Percentiles rank a stretch among this genome's conserved stretches.
Conservation (phyloP, 2,888 invertebrate genomes). For the Cheilosia grossa region DNA sequence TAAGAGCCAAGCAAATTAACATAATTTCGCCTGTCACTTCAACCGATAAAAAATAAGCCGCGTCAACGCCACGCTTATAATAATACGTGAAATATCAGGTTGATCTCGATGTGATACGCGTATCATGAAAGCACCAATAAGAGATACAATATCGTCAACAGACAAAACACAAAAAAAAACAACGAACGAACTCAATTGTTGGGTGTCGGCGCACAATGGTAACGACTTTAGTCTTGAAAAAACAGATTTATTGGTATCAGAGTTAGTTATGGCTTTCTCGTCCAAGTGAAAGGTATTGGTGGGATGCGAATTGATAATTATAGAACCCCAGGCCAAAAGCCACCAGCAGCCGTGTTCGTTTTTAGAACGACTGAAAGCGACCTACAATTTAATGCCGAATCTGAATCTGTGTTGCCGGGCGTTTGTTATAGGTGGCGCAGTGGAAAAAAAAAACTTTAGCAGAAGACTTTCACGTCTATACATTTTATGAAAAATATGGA, state of each 20-base stretch:
- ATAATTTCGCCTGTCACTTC: constrained; percentile 34
- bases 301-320: too few relatives aligned
- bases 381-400: too few relatives aligned
- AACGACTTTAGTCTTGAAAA: constrained; percentile 42
- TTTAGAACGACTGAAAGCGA: too few relatives aligned
- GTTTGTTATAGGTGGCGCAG: too few relatives aligned
- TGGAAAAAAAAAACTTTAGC: too few relatives aligned
- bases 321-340: too few relatives aligned
- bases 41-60: constrained; percentile 6
- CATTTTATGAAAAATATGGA: too few relatives aligned
- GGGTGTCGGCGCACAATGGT: constrained; percentile 26
- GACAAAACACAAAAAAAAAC: constrained; percentile 55
- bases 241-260: constrained; percentile 10
- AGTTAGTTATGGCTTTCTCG: background rate
- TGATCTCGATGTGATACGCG: constrained; percentile 9
- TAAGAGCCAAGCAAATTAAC: background rate
- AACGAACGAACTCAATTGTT: constrained; percentile 46
- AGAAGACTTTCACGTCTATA: too few relatives aligned
- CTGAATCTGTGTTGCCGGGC: too few relatives aligned
- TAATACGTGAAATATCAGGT: constrained; percentile 7
- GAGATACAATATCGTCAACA: background rate
- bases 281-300: background rate
- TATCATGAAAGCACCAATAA: background rate
- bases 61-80: constrained; percentile 27
- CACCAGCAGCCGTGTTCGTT: too few relatives aligned